phyloP scores from a whole-genome alignment of 2,888 invertebrate genomes.

The Mycalesis mineus region DNA sequence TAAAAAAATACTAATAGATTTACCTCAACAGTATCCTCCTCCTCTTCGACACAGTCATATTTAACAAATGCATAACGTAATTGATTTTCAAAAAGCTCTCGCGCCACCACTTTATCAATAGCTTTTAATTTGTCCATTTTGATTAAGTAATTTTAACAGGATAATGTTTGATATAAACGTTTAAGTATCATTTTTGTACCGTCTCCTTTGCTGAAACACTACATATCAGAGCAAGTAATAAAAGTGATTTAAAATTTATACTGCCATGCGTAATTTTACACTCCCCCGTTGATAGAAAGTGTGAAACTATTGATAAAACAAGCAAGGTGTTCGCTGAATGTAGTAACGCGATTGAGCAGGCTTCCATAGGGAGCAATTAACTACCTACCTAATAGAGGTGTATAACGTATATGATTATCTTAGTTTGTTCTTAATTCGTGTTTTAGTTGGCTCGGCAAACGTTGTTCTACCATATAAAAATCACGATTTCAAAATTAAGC shows the following conservation, averaged over 20 bases:
- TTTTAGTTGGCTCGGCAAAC: too few species aligned
- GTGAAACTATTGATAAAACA: slow-evolving; percentile 72
- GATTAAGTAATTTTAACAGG: slow-evolving; percentile 1
- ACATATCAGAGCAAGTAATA: neutral
- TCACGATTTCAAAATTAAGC: too few species aligned
- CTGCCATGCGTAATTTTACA: slow-evolving; percentile 8
- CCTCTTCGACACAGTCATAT: slow-evolving; percentile 57
- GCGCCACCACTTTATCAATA: slow-evolving; percentile 56
- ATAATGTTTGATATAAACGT: neutral
- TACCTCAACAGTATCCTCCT: slow-evolving; percentile 67
- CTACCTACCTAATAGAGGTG: too few species aligned
- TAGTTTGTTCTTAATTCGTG: too few species aligned
- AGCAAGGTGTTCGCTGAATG: slow-evolving; percentile 43
- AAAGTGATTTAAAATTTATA: slow-evolving; percentile 6
- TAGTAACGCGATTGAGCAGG: slow-evolving; percentile 14
- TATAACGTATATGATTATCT: too few species aligned
- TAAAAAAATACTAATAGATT: neutral
- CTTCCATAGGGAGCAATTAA: slow-evolving; percentile 13
- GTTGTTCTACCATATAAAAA: too few species aligned
- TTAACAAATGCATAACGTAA: slow-evolving; percentile 61
- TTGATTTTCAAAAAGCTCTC: slow-evolving; percentile 68
- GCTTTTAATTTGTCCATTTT: slow-evolving; percentile 44
- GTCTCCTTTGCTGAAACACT: neutral
- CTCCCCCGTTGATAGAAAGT: slow-evolving; percentile 38
- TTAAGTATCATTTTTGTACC: neutral